Evolutionary conservation across 2,797 vertebrate genomes (phyloP).

Genomic region (Brachyrhaphis roseni): DNA sequence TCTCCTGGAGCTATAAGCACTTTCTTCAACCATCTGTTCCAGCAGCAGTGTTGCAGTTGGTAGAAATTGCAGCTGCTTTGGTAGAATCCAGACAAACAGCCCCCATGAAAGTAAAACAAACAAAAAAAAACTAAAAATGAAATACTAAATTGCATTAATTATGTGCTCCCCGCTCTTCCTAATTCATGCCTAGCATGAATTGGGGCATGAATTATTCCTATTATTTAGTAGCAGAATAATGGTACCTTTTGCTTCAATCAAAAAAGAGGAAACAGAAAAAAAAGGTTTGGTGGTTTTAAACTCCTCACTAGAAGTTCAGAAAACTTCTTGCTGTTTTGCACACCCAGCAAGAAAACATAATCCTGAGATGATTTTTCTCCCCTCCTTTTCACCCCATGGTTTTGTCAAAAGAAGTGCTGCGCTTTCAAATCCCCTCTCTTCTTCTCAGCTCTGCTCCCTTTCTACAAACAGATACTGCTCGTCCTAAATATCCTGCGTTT

Average conservation of each 20-base stretch:
- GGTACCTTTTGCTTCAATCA: not conserved
- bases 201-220: slow-evolving; percentile 18
- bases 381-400: slow-evolving; percentile 43
- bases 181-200: not conserved
- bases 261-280: slow-evolving; percentile 3
- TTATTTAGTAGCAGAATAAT: slow-evolving; percentile 3
- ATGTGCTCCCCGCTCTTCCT: not conserved
- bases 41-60: not conserved
- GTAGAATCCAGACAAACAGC: not conserved
- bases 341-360: slow-evolving; percentile 64
- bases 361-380: slow-evolving; percentile 54
- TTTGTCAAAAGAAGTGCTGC: slow-evolving; percentile 68
- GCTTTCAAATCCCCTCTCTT: slow-evolving; percentile 71
- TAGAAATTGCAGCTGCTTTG: not conserved
- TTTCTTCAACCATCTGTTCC: not conserved
- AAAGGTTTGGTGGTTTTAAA: slow-evolving; percentile 47
- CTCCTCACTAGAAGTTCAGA: slow-evolving; percentile 29
- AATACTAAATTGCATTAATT: not conserved
- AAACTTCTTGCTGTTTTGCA: slow-evolving; percentile 61
- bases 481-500: slow-evolving; percentile 59
- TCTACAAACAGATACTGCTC: slow-evolving; percentile 43
- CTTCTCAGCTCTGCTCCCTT: slow-evolving; percentile 46
- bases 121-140: not conserved
- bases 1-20: too few relatives aligned
- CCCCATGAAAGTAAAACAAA: not conserved